Evolutionary conservation across 2,113 vertebrate genomes (phyloP).

Genomic region (Myotis brandtii): DNA sequence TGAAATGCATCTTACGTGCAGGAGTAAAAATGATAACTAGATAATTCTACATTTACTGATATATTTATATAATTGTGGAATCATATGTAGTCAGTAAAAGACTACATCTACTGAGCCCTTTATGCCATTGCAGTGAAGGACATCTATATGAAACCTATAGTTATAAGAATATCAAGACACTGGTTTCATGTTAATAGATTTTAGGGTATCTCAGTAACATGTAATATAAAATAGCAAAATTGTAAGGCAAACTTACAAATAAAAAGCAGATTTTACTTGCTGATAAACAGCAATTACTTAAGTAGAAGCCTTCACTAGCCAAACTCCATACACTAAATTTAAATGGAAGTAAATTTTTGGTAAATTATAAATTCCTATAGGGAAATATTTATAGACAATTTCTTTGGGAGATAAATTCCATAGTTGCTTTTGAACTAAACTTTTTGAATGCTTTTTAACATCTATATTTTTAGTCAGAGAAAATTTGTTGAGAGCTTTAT

Average conservation of each 20-base stretch:
- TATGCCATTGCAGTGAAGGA: not conserved
- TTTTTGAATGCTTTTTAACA: slow-evolving; percentile 1
- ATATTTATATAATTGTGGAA: not conserved
- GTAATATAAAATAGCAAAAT: not conserved
- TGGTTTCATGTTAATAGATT: not conserved
- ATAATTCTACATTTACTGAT: not conserved
- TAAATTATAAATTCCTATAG: slow-evolving; percentile 19
- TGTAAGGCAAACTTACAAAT: slow-evolving; percentile 15
- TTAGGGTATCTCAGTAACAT: not conserved
- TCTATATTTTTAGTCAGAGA: slow-evolving; percentile 19
- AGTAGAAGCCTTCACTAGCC: not conserved
- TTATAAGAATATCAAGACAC: slow-evolving; percentile 1
- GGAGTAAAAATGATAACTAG: not conserved
- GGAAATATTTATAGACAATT: not conserved
- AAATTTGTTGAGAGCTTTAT: slow-evolving; percentile 47
- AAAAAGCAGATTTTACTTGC: slow-evolving; percentile 44
- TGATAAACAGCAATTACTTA: not conserved
- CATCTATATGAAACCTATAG: not conserved
- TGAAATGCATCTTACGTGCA: not conserved
- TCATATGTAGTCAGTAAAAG: not conserved
- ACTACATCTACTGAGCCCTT: not conserved
- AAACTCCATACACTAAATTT: not conserved
- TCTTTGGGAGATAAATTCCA: slow-evolving; percentile 33
- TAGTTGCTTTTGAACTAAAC: not conserved
- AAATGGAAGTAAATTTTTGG: slow-evolving; percentile 20